Evolutionary conservation across 2,797 vertebrate genomes (phyloP), one percentile per base, ranked within the genome.

Genomic region (Sebastes glaucus): DNA sequence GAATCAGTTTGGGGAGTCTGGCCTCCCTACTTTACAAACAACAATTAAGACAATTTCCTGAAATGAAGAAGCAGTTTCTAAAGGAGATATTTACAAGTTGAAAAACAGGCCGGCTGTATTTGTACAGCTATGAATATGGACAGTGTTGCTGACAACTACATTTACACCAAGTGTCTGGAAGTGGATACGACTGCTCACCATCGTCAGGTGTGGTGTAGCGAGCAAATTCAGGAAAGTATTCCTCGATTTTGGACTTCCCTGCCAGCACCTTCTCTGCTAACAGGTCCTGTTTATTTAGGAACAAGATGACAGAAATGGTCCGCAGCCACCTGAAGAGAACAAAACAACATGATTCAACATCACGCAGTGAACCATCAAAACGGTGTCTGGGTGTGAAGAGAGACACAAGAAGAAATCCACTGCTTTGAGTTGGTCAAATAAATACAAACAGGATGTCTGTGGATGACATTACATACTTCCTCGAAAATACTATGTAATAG

Each of bases 301-400:
- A 99, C 90, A 99, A 97, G 92, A 99, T 99, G 94, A 99, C 98
- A 90, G 98, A 99, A 96, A 99, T 99, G 95, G 98, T 99, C 95
- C 98, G 97, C 95, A 99, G 98, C 98, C 98, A 99, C 96, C 98
- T 99, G 87, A 4, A 63, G 56, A 86, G 73, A 80, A 86, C 79
- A 82, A 62, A 80, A 81, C 22, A 81, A 2, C 2, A 16, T 9
- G 2, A 30, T 52, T 71, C 33, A 78, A 57, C 8, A 32, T 59
- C 22, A 69, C 9, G n/a, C 2, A 59, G 10, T 32, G 32, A 77
- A 59, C 16, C 16, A 35, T 72, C 11, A 60, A 63, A 59, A 75
- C 59, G 13, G 70, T n/a, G 13, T 30, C 33, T 18, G 27, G 13
- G 56, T 23, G 18, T 57, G n/a, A 77, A 35, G 35, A 33, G 28